Evolutionary conservation across 2,113 vertebrate genomes (phyloP).

Genomic region (Alligator mississippiensis): DNA sequence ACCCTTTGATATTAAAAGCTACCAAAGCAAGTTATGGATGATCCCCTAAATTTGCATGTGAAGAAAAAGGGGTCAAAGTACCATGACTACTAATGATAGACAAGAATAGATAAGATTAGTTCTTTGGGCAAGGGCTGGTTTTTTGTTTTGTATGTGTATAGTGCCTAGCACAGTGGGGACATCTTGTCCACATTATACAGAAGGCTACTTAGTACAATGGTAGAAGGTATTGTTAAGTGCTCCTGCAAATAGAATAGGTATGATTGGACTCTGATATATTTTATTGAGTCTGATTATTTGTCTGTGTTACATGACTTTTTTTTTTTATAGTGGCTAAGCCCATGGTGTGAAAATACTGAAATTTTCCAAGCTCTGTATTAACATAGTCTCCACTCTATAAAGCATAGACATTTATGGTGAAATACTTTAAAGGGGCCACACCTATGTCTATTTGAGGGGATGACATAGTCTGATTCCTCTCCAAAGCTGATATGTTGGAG

Average conservation of each 20-base stretch:
- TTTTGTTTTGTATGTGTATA: conserved; percentile 10
- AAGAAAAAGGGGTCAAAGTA: neutral
- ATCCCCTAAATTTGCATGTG: neutral
- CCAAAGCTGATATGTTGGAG: conserved; percentile 67
- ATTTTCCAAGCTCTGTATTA: conserved; percentile 26
- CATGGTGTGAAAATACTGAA: conserved; percentile 18
- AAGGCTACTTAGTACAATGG: conserved; percentile 18
- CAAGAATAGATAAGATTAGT: neutral
- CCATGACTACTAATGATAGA: neutral
- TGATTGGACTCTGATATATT: conserved; percentile 48
- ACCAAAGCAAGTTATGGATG: neutral
- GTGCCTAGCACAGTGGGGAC: neutral
- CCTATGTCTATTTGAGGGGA: conserved; percentile 65
- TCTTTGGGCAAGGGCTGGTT: conserved; percentile 13
- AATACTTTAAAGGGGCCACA: conserved; percentile 29
- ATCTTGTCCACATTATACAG: conserved; percentile 30
- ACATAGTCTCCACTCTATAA: conserved; percentile 52
- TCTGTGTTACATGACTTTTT: conserved; percentile 51
- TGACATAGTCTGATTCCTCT: conserved; percentile 48
- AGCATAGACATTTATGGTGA: conserved; percentile 4
- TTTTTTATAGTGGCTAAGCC: conserved; percentile 62
- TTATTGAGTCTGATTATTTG: conserved; percentile 54
- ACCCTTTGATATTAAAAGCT: neutral
- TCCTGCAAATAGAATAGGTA: conserved; percentile 45
- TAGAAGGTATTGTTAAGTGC: conserved; percentile 17